Base-by-base conservation (phyloP, 2,797 vertebrate genomes). In the Macropodus opercularis region DNA sequence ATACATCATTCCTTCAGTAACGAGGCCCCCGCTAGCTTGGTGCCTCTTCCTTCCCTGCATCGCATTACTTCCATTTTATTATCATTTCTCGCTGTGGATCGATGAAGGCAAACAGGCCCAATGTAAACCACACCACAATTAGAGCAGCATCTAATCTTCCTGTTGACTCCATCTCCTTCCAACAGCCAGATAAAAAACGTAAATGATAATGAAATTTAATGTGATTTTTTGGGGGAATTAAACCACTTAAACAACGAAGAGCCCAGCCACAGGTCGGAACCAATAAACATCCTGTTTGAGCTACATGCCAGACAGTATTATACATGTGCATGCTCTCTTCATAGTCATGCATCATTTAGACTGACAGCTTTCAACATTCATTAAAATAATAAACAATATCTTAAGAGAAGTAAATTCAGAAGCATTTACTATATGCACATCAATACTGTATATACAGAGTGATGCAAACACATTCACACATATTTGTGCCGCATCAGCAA, bases 1-100 rank as follows among this genome's bases (percentile, higher is more conserved):
- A 98, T 97, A 95, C 81, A 90, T 95, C 94, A 96, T 94, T 94
- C 93, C 93, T 94, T 94, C 93, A 92, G 92, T 94, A 94, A 92
- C 90, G 86, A 94, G 90, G 91, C 85, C 65, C 73, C 60, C 39
- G 31, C 79, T 82, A 38, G 35, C 80, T 71, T 50, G 66, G 82
- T 48, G 56, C 69, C 72, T 76, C 66, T 80, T 84, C 86, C 75
- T 79, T 72, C 75, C 91, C 89, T 87, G 91, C 78, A 87, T 91
- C 79, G 85, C 87, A 91, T 94, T 92, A 82, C 90, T 92, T 93
- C 92, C 79, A 77, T 93, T 92, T 91, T 92, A 90, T 93, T 91
- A 92, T 91, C 81, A 87, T 92, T 92, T 92, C 90, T 91, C 58
- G 87, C 77, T 69, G 83, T 56, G 19, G 85, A 95, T 96, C 94